Conservation (phyloP, 2,888 invertebrate genomes). For the Stegophylla sp. region DNA sequence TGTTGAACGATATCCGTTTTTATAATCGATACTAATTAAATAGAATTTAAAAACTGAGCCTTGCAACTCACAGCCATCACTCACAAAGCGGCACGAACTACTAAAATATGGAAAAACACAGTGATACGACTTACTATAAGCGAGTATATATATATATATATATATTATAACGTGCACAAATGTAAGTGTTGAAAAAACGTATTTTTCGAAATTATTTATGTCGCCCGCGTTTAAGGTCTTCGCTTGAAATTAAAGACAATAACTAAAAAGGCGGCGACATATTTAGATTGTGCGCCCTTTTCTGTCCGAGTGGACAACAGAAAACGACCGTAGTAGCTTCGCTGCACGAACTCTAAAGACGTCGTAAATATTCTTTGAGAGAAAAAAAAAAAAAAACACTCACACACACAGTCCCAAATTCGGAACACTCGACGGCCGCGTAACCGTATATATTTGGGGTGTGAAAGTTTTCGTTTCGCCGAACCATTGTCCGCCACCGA, state of each 20-base stretch:
- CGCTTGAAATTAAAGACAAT: not conserved
- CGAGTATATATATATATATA: no score
- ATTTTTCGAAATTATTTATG: no score
- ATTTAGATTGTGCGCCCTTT: not conserved
- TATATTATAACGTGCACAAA: no score
- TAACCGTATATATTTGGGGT: constrained; percentile 27
- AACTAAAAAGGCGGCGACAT: not conserved
- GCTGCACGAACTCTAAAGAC: not conserved
- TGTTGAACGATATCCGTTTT: no score
- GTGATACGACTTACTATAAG: no score
- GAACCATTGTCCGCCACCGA: constrained; percentile 46
- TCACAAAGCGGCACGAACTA: no score
- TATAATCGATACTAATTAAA: no score
- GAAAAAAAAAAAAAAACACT: constrained; percentile 14
- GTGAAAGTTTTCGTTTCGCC: constrained; percentile 53
- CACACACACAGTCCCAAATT: constrained; percentile 6
- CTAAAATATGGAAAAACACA: no score
- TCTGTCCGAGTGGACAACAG: not conserved
- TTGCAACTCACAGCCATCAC: no score
- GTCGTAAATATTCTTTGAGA: constrained; percentile 35
- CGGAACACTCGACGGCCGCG: constrained; percentile 11
- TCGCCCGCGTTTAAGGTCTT: no score
- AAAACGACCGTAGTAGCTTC: not conserved
- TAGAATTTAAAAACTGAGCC: no score
- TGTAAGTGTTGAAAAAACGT: no score